Conservation (phyloP, 2,888 invertebrate species). For the Matsumyia berberina region DNA sequence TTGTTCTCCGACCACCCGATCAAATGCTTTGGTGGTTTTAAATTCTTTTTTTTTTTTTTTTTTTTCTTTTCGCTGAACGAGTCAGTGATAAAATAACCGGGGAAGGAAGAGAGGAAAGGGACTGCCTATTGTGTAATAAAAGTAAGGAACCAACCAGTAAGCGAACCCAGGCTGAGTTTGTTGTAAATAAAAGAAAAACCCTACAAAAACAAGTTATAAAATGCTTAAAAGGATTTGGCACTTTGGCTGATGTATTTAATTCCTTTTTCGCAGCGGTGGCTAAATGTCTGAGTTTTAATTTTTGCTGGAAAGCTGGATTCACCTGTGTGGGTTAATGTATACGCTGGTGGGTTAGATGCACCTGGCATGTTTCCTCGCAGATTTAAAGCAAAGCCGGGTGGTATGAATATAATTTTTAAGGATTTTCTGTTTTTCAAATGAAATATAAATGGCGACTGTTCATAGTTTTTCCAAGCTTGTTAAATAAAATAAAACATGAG, state of each 20-base stretch:
- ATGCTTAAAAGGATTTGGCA: conserved; percentile 58
- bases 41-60: background rate
- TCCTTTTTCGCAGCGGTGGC: conserved; percentile 25
- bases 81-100: conserved; percentile 22
- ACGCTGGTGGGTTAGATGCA: background rate
- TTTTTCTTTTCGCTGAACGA: conserved; percentile 9
- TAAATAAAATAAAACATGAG: too few species aligned
- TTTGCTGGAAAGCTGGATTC: conserved; percentile 13
- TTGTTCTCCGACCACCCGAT: conserved; percentile 22
- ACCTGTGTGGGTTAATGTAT: conserved; percentile 18
- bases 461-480: too few species aligned
- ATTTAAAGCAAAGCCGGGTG: background rate
- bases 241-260: conserved; percentile 51
- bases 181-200: conserved; percentile 27
- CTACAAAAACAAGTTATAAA: conserved; percentile 36
- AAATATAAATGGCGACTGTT: too few species aligned
- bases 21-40: conserved; percentile 19
- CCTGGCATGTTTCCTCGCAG: conserved; percentile 2
- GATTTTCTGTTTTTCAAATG: background rate
- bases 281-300: conserved; percentile 39
- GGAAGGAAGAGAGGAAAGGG: background rate
- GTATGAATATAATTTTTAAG: background rate
- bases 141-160: conserved; percentile 7
- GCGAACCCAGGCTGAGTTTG: conserved; percentile 28
- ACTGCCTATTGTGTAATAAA: conserved; percentile 29